These are phyloP conservation scores for Sebastes cheni DNA, from an alignment of 2,797 vertebrate genomes.

Conservation along the genomic window DNA sequence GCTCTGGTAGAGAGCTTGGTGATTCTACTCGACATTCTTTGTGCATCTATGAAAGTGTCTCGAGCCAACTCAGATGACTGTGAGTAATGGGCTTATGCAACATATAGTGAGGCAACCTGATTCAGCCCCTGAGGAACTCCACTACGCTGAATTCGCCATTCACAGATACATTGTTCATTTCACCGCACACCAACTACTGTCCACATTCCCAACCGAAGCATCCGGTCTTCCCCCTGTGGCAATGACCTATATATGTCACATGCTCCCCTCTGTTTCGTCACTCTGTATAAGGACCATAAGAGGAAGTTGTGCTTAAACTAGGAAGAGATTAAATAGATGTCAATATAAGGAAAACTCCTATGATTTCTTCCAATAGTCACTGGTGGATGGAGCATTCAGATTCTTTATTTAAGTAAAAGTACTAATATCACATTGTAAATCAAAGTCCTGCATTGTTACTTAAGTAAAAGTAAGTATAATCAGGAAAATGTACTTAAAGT, in stretches of 20 bases:
- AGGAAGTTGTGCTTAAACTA: neutral
- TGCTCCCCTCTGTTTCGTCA: conserved; percentile 4
- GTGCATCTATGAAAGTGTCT: conserved; percentile 50
- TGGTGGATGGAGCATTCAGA: neutral
- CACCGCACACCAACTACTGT: conserved; percentile 12
- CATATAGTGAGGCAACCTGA: conserved; percentile 36
- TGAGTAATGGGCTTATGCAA: conserved; percentile 74
- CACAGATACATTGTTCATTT: conserved; percentile 36
- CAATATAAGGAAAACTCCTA: neutral
- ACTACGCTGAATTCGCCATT: conserved; percentile 13
- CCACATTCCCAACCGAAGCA: conserved; percentile 22
- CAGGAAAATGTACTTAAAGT: neutral
- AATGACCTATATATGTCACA: conserved; percentile 57
- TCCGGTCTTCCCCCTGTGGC: neutral
- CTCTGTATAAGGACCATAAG: conserved; percentile 18
- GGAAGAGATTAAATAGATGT: neutral
- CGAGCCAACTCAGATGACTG: conserved; percentile 46
- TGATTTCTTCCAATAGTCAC: neutral
- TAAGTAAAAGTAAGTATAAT: neutral
- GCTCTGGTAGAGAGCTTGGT: conserved; percentile 19
- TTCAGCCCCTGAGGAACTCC: conserved; percentile 31
- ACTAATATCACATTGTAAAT: neutral
- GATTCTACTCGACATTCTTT: conserved; percentile 30
- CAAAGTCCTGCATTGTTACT: neutral
- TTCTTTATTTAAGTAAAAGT: neutral